Evolutionary conservation across 2,888 invertebrate genomes (phyloP), one percentile per base, ranked within the genome.

Genomic region (Papilio demoleus): DNA sequence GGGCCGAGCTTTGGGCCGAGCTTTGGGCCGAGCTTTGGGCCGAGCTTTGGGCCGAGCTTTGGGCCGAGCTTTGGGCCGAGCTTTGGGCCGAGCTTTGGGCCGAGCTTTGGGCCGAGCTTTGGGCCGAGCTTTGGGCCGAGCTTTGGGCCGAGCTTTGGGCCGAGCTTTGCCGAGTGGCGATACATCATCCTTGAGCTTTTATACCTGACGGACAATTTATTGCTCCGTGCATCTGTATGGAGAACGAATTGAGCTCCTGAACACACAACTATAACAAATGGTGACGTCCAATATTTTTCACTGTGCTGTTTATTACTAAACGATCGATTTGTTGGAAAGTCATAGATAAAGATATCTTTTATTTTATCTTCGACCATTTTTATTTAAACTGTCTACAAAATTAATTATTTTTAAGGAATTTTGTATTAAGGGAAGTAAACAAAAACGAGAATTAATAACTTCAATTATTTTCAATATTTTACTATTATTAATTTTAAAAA

Each of bases 111-210:
- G n/a, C n/a, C n/a, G n/a, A n/a, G n/a, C n/a, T n/a, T n/a, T n/a
- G n/a, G n/a, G n/a, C n/a, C n/a, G n/a, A n/a, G n/a, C n/a, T n/a
- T n/a, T n/a, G n/a, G n/a, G n/a, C n/a, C n/a, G n/a, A n/a, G n/a
- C n/a, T n/a, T n/a, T n/a, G n/a, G n/a, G n/a, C n/a, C n/a, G 31
- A 34, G 42, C 42, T 31, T 19, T 17, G 38, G 40, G 56, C 31
- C 53, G 31, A 53, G 53, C 53, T 53, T 53, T 53, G 67, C 42
- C 62, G 34, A 67, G 67, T 67, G 58, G 63, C 68, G n/a, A 56
- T 85, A 85, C 81, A 86, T 86, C 85, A 85, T 83, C 76, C 74
- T 78, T 84, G 83, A 86, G 85, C 83, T 76, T 80, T 77, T 79
- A 72, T 74, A 85, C 85, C 85, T 85, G 84, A 81, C 83, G 71